phyloP scores from a whole-genome alignment of 2,113 vertebrate species.

The Cettia cetti region DNA sequence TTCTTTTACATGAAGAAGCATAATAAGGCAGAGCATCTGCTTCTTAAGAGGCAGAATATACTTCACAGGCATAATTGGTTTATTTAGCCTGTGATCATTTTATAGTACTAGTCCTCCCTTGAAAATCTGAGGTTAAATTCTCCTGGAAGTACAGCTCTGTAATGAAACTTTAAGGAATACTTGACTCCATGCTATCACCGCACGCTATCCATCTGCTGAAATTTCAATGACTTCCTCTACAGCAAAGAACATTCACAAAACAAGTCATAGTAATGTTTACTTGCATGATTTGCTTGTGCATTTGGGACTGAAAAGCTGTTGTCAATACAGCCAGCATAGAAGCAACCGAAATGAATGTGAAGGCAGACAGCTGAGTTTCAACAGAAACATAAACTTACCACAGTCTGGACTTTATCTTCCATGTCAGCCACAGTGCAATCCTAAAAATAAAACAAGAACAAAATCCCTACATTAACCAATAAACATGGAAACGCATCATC shows the following conservation, averaged over 20 bases:
- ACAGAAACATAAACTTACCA: constrained; percentile 81
- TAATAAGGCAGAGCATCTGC: not conserved
- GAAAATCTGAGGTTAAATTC: not conserved
- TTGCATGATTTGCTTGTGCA: not conserved
- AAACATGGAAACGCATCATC: not conserved
- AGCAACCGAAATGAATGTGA: not conserved
- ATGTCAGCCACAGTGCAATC: constrained; percentile 92
- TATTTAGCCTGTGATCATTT: not conserved
- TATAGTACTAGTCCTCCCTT: not conserved
- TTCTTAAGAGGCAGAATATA: not conserved
- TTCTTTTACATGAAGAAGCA: not conserved
- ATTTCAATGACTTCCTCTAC: not conserved
- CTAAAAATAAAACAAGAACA: constrained; percentile 70
- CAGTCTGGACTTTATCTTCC: constrained; percentile 94
- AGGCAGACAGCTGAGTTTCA: not conserved
- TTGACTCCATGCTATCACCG: not conserved
- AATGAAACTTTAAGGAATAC: not conserved
- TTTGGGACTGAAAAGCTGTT: not conserved
- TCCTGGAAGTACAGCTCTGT: not conserved
- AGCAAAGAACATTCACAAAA: not conserved
- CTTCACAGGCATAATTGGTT: not conserved
- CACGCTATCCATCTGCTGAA: not conserved
- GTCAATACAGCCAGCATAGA: not conserved
- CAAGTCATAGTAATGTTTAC: not conserved
- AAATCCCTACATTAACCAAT: not conserved